Evolutionary conservation across 2,113 vertebrate genomes (phyloP).

Genomic region (Neopipo cinnamomea): DNA sequence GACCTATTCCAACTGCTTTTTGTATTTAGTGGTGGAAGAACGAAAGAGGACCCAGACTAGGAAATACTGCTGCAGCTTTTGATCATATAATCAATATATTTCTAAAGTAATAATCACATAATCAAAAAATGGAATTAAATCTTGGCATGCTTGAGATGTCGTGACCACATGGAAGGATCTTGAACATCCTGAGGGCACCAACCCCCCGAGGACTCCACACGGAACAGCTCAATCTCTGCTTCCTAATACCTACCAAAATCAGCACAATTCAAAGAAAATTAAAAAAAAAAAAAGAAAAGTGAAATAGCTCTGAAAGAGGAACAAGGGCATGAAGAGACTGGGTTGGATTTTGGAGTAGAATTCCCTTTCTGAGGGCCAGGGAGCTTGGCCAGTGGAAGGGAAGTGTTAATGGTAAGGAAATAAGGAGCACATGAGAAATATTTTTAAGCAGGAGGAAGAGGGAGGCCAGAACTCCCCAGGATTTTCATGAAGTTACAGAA

Average conservation of each 20-base stretch:
- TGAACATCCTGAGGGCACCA: not conserved
- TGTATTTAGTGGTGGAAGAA: not conserved
- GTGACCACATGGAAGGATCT: not conserved
- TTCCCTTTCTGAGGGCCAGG: not conserved
- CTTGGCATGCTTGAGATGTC: not conserved
- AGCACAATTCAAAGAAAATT: not conserved
- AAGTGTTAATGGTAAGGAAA: not conserved
- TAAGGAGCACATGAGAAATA: not conserved
- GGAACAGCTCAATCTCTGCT: not conserved
- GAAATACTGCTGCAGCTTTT: not conserved
- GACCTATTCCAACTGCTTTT: not conserved
- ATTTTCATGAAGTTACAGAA: not conserved
- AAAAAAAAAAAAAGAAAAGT: too few relatives aligned
- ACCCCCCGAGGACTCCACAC: fast-evolving
- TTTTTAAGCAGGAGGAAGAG: not conserved
- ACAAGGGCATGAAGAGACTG: not conserved
- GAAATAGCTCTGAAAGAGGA: not conserved
- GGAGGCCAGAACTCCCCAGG: not conserved
- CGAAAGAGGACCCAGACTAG: not conserved
- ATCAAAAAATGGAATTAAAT: not conserved
- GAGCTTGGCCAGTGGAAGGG: not conserved
- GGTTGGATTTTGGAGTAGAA: not conserved
- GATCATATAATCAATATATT: not conserved
- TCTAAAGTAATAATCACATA: not conserved
- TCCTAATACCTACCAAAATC: not conserved